Percentiles rank a stretch among this genome's conserved stretches.
Evolutionary conservation across 2,888 invertebrate genomes (phyloP).

Genomic region (Cosmia pyralina): DNA sequence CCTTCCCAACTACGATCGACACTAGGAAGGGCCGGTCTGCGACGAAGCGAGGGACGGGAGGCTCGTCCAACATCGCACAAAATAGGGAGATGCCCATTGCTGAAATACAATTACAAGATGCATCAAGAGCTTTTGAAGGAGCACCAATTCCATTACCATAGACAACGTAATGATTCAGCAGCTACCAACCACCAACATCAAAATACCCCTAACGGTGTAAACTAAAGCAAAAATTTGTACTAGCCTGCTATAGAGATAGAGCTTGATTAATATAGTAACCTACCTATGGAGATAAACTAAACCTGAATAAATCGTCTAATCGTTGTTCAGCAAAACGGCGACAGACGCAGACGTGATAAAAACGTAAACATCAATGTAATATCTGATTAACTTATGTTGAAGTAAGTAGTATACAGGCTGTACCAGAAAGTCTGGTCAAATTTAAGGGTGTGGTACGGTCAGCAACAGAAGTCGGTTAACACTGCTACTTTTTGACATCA

Average conservation of each 20-base stretch:
- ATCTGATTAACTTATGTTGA: no score
- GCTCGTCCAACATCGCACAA: conserved; percentile 29
- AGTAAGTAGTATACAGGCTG: no score
- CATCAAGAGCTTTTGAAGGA: conserved; percentile 20
- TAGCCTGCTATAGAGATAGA: neutral
- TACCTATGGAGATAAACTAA: no score
- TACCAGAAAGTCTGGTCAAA: no score
- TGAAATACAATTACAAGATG: conserved; percentile 42
- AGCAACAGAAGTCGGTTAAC: no score
- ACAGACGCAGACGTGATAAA: neutral
- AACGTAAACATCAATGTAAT: neutral
- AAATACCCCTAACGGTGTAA: neutral
- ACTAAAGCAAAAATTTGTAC: neutral
- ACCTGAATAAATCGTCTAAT: neutral
- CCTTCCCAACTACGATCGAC: conserved; percentile 23
- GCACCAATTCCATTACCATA: neutral
- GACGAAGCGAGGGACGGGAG: conserved; percentile 71
- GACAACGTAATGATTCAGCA: neutral
- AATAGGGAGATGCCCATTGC: conserved; percentile 32
- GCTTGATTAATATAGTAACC: neutral
- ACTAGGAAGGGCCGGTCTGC: conserved; percentile 50
- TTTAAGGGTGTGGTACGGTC: no score
- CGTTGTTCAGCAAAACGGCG: neutral
- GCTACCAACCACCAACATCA: conserved; percentile 7
- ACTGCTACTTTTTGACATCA: no score